Conservation (phyloP, 2,888 invertebrate species). For the Heliconius sara region DNA sequence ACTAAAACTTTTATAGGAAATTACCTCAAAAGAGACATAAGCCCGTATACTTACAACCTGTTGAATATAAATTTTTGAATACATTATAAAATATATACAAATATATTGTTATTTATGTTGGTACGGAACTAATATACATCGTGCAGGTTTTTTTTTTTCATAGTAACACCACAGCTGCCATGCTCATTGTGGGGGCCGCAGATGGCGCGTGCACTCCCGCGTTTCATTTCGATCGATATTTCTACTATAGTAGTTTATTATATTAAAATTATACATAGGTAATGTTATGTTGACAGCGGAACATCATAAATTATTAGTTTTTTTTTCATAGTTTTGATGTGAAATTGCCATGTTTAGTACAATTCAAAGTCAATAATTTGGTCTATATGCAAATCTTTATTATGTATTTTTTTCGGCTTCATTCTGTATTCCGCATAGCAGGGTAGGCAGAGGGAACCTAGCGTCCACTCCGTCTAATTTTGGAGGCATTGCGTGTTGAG, state of each 20-base stretch:
- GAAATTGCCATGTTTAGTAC: neutral
- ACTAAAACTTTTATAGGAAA: neutral
- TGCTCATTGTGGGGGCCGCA: conserved; percentile 81
- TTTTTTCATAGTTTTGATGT: neutral
- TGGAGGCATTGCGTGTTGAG: no score
- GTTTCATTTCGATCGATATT: conserved; percentile 64
- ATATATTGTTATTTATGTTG: neutral
- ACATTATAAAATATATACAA: conserved; percentile 3
- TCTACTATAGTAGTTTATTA: conserved; percentile 50
- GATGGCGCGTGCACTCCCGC: conserved; percentile 71
- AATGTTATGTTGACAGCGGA: conserved; percentile 6
- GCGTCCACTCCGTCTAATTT: no score
- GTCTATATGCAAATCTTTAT: no score
- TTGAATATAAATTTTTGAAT: neutral
- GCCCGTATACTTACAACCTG: conserved; percentile 1
- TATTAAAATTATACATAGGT: conserved; percentile 23
- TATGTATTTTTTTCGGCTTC: no score
- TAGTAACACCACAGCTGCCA: conserved; percentile 66
- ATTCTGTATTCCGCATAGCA: no score
- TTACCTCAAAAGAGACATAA: neutral
- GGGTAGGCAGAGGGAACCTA: no score
- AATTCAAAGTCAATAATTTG: no score
- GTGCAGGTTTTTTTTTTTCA: conserved; percentile 41
- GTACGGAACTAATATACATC: conserved; percentile 37
- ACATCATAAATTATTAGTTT: neutral